Base-by-base conservation (phyloP, 2,797 vertebrate species). In the Betta splendens region DNA sequence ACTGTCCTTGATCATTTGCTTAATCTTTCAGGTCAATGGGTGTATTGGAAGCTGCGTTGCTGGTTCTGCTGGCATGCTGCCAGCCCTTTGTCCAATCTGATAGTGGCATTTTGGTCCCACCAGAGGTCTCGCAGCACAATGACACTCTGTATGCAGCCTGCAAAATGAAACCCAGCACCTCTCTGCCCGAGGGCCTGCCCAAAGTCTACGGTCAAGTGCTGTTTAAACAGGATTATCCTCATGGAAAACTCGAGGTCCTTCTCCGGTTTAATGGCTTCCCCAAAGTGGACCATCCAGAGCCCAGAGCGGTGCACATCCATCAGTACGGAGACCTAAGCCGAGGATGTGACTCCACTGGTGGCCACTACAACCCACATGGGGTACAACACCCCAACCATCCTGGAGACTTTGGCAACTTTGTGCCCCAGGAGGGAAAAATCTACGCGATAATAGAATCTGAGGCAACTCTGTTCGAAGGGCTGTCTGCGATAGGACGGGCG, bases 331-430 rank as follows among this genome's bases (percentile, higher is more conserved):
- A 97, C 67, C 81, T 96, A 64, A 93, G 89, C 50, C 71, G 47
- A 1, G 93, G 95, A n/a, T 99, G 97, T 2, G 89, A 91, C 22
- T 91, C 94, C 35, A 91, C 94, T 0, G 94, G 92, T 0, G 88
- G 93, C 3, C 96, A 99, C 86, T 98, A 94, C 71, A 97, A 98
- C 73, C 97, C 97, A 0, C 28, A 77, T 16, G 29, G 10, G 0
- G 89, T 89, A 9, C 46, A 84, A 39, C 97, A 98, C 51, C 96
- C 97, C 5, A 44, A 64, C 1, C 96, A 99, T 69, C 95, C 95
- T 0, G 97, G 96, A 33, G 96, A 99, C 84, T 97, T 98, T 7
- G 96, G 95, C n/a, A 97, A 99, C 90, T 97, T 97, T 67, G 25
- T 32, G 0, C 69, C 93, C n/a, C 85, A 80, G 32, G 76, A 91